Evolutionary conservation across 2,888 invertebrate genomes (phyloP), one percentile per base, ranked within the genome.

Genomic region (Catocala sponsa): DNA sequence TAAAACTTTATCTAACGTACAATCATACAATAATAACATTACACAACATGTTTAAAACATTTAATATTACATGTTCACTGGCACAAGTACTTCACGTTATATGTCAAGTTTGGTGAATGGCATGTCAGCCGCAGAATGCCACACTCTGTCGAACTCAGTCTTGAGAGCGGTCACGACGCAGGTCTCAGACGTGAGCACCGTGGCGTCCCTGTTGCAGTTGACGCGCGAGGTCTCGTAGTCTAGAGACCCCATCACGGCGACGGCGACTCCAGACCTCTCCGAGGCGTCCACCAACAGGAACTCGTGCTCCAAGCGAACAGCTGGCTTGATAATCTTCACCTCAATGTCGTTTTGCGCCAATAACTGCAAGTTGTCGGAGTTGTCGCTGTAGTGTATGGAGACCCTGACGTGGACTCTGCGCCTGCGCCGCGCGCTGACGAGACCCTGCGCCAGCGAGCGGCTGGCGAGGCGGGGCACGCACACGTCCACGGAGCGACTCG

Each of bases 131-230:
- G 52, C 54, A 2, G 74, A 75, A 55, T 77, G 68, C 91, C 91
- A 91, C 46, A 91, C 72, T 68, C 91, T 79, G 13, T 90, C 80
- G 54, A 91, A 92, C 78, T 91, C 91, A 10, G 63, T 74, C 55
- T 78, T 82, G 13, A 92, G 70, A 10, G 82, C 65, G n/a, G 54
- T 71, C 13, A 90, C 66, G 0, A 91, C 81, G 0, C 63, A 32
- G 0, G 43, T 6, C 15, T 91, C 89, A 0, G 91, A 88, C 1
- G 87, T 88, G 12, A 92, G 71, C 6, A 91, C 44, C 0, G 91
- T 90, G 15, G 77, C 75, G 43, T 87, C 86, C 47, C 82, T 79
- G 63, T 85, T 82, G 61, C 80, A 81, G 68, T 88, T 87, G 25
- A 87, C 82, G 9, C 82, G 65, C 10, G 65, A 55, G 0, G 84